Percentiles rank a stretch among this genome's conserved stretches.
These are phyloP conservation scores for Falco concolor DNA, from an alignment of 2,797 vertebrate genomes.

Conservation along the genomic window DNA sequence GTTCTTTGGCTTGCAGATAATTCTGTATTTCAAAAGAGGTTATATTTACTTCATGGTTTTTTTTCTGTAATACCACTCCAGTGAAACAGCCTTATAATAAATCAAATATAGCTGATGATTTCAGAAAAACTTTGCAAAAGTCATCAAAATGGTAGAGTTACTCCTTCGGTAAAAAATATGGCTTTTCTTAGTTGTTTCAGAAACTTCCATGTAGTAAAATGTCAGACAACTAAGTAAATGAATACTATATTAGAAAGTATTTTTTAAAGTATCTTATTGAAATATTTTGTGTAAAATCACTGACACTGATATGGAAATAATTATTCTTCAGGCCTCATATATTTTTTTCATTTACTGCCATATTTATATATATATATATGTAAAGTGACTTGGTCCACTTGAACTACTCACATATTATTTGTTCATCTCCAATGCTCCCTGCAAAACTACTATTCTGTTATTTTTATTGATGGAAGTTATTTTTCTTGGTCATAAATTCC, in stretches of 20 bases:
- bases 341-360: not conserved
- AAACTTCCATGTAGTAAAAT: not conserved
- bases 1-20: not conserved
- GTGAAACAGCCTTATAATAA: not conserved
- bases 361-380: not conserved
- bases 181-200: not conserved
- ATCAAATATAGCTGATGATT: not conserved
- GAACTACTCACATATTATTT: not conserved
- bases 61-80: not conserved
- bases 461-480: not conserved
- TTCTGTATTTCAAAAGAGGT: not conserved
- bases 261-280: not conserved
- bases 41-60: not conserved
- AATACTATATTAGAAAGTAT: not conserved
- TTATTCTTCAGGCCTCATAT: not conserved
- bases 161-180: not conserved
- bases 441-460: not conserved
- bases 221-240: not conserved
- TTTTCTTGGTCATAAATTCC: not conserved
- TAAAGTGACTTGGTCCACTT: not conserved
- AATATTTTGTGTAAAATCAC: not conserved
- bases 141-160: not conserved
- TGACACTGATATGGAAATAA: not conserved
- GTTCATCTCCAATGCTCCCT: not conserved
- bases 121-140: not conserved